These are phyloP conservation scores for Anas platyrhynchos DNA, from an alignment of 2,113 vertebrate species.

Conservation along the genomic window DNA sequence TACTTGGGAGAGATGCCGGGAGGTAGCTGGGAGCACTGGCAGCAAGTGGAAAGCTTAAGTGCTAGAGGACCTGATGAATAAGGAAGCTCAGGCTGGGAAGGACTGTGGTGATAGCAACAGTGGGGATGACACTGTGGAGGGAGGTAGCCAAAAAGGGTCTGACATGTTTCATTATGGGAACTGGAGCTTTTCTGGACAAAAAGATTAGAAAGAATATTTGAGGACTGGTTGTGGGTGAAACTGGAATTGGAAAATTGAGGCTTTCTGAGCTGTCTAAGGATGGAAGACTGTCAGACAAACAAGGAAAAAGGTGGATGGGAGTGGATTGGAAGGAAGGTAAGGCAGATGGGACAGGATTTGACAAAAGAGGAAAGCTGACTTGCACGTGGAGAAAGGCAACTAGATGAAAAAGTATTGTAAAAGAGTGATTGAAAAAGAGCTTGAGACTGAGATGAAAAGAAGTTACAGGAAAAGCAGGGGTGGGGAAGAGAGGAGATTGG, in stretches of 20 bases:
- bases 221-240: not conserved
- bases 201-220: not conserved
- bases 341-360: not conserved
- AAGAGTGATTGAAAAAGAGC: not conserved
- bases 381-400: not conserved
- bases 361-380: fast-evolving
- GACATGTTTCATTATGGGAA: not conserved
- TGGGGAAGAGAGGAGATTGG: not conserved
- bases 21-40: not conserved
- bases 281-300: not conserved
- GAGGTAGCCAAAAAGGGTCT: not conserved
- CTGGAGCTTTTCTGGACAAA: not conserved
- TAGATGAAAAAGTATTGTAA: not conserved
- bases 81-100: fast-evolving
- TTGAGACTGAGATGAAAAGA: not conserved
- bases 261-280: not conserved
- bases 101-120: not conserved
- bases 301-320: not conserved
- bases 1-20: not conserved
- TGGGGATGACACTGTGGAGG: not conserved
- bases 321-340: not conserved
- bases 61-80: not conserved
- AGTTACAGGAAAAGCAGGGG: not conserved
- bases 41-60: not conserved
- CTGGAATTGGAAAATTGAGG: not conserved